Percentiles rank a stretch among this genome's conserved stretches.
These are phyloP conservation scores for Crotalus horridus DNA, from an alignment of 2,113 vertebrate species.

Conservation along the genomic window DNA sequence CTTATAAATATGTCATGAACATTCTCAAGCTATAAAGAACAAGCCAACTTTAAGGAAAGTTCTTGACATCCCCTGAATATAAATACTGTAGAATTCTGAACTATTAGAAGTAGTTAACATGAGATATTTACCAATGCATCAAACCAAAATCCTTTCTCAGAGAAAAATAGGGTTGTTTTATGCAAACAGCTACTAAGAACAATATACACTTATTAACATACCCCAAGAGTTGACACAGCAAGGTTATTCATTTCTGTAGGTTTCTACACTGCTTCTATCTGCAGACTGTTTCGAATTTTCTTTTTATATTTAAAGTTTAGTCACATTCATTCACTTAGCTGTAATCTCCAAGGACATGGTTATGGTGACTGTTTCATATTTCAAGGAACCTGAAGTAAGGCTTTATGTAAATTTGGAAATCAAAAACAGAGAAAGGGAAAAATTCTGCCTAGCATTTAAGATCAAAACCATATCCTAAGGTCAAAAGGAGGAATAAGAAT, in stretches of 20 bases:
- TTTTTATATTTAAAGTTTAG: slow-evolving; percentile 32
- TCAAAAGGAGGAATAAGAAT: background rate
- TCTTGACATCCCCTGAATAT: background rate
- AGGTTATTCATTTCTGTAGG: slow-evolving; percentile 2
- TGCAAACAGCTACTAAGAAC: slow-evolving; percentile 31
- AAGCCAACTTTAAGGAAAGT: background rate
- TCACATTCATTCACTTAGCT: slow-evolving; percentile 14
- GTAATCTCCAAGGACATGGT: background rate
- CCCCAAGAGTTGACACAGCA: background rate
- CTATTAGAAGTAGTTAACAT: slow-evolving; percentile 1
- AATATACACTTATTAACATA: slow-evolving; percentile 18
- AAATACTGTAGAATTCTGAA: slow-evolving; percentile 21
- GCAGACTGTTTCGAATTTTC: background rate
- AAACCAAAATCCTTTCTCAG: background rate
- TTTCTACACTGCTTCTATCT: slow-evolving; percentile 9
- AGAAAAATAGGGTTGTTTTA: slow-evolving; percentile 24
- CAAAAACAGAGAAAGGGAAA: background rate
- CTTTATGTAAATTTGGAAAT: background rate
- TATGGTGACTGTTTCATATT: background rate
- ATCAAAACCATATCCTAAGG: background rate
- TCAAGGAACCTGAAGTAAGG: slow-evolving; percentile 5
- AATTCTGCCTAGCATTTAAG: background rate
- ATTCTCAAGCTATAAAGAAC: background rate
- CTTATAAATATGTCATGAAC: background rate
- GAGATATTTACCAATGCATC: slow-evolving; percentile 12